Percentiles rank a stretch among this genome's conserved stretches.
phyloP scores from a whole-genome alignment of 2,113 vertebrate species.

The Coryphaenoides rupestris region DNA sequence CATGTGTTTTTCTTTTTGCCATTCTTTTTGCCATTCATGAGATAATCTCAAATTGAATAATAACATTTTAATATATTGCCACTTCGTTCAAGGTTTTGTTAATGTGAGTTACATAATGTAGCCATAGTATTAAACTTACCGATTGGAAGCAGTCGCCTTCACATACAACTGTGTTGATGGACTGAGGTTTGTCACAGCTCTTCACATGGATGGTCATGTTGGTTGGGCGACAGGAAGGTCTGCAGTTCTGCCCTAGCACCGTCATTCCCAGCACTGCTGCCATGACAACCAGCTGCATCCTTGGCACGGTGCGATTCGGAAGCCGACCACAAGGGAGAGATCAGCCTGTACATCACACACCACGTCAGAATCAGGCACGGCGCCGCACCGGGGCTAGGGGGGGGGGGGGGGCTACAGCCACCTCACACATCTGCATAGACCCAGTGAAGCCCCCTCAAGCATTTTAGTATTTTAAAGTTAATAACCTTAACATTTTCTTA shows the following conservation, averaged over 20 bases:
- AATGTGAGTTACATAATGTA: neutral
- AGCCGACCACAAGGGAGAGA: constrained; percentile 34
- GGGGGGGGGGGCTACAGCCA: too few species aligned
- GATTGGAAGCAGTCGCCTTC: constrained; percentile 79
- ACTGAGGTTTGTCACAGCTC: constrained; percentile 75
- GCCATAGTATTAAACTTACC: constrained; percentile 59
- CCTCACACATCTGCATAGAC: too few species aligned
- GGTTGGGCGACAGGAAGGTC: constrained; percentile 71
- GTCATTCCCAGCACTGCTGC: constrained; percentile 72
- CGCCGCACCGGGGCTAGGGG: too few species aligned
- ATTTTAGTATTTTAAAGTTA: too few species aligned
- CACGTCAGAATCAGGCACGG: neutral
- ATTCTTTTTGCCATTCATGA: too few species aligned
- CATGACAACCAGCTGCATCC: constrained; percentile 72
- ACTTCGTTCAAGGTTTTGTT: too few species aligned
- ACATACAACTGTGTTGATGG: constrained; percentile 81
- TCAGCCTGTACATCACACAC: neutral
- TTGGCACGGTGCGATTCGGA: constrained; percentile 34
- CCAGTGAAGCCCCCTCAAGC: too few species aligned
- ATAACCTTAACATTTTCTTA: too few species aligned
- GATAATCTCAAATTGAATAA: too few species aligned
- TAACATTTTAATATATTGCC: too few species aligned
- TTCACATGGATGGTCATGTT: constrained; percentile 81
- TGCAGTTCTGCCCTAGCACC: constrained; percentile 56
- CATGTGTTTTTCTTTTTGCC: too few species aligned